phyloP scores from a whole-genome alignment of 2,797 vertebrate species.

The Austrolebias charrua region DNA sequence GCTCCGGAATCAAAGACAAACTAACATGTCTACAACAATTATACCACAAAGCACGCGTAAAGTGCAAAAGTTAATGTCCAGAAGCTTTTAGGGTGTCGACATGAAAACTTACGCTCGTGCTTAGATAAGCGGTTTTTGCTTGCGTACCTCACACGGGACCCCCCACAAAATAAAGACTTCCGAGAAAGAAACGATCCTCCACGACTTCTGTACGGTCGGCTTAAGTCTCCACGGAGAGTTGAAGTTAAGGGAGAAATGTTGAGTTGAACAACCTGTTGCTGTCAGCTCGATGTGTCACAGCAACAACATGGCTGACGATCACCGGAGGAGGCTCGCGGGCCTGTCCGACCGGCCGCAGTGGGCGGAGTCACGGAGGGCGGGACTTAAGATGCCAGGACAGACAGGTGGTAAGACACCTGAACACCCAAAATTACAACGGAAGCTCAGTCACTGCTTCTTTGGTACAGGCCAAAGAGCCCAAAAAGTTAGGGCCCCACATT shows the following conservation, averaged over 20 bases:
- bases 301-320: constrained; percentile 80
- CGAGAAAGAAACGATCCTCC: constrained; percentile 16
- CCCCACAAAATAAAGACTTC: neutral
- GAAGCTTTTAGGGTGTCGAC: constrained; percentile 7
- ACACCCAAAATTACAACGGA: too few relatives aligned
- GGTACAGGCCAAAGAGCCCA: too few relatives aligned
- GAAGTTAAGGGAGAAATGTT: neutral
- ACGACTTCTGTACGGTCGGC: neutral
- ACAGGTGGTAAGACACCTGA: neutral
- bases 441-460: too few relatives aligned
- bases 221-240: constrained; percentile 7
- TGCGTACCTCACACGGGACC: constrained; percentile 54
- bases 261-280: constrained; percentile 73
- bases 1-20: neutral
- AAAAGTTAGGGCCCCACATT: too few relatives aligned
- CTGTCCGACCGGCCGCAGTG: constrained; percentile 46
- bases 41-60: neutral
- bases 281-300: constrained; percentile 72
- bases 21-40: neutral
- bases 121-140: constrained; percentile 66
- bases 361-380: constrained; percentile 51
- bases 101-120: constrained; percentile 59
- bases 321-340: constrained; percentile 23
- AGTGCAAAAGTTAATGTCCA: neutral
- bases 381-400: constrained; percentile 16